These are phyloP conservation scores for Anas bahamensis DNA, from an alignment of 2,797 vertebrate genomes.

Conservation along the genomic window DNA sequence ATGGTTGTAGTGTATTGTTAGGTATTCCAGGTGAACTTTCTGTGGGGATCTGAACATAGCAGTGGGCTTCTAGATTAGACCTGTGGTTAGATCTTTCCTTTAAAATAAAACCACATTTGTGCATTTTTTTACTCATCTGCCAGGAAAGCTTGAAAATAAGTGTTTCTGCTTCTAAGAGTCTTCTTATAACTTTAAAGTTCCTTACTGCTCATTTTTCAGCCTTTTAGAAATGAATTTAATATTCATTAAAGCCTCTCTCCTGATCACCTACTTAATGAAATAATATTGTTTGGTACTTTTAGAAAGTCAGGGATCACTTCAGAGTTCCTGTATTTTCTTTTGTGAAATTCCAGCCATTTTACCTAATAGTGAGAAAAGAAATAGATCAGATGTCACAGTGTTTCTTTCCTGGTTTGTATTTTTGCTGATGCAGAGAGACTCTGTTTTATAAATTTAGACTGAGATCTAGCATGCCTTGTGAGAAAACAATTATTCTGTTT, in stretches of 20 bases:
- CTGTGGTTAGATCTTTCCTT: neutral
- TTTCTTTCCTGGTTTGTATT: neutral
- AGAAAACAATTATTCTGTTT: neutral
- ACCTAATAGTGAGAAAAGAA: neutral
- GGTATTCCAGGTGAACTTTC: neutral
- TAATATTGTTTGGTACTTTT: neutral
- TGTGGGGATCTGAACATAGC: accelerated
- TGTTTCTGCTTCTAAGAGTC: neutral
- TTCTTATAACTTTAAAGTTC: neutral
- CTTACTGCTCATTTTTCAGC: neutral
- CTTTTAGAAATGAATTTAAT: neutral
- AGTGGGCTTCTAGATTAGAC: neutral
- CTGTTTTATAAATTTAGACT: neutral
- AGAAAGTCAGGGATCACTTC: neutral
- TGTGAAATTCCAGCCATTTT: neutral
- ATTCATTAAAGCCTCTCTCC: neutral
- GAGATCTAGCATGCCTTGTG: neutral
- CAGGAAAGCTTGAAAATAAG: neutral
- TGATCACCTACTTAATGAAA: neutral
- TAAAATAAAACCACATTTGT: conserved; percentile 4
- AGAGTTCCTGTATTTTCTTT: neutral
- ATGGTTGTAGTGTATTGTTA: neutral
- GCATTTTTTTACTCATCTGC: neutral
- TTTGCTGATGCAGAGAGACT: neutral
- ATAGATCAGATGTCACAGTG: neutral